Base-by-base conservation (phyloP, 1,140 invertebrate species). In the Pachyrhynchus sulphureomaculatus region DNA sequence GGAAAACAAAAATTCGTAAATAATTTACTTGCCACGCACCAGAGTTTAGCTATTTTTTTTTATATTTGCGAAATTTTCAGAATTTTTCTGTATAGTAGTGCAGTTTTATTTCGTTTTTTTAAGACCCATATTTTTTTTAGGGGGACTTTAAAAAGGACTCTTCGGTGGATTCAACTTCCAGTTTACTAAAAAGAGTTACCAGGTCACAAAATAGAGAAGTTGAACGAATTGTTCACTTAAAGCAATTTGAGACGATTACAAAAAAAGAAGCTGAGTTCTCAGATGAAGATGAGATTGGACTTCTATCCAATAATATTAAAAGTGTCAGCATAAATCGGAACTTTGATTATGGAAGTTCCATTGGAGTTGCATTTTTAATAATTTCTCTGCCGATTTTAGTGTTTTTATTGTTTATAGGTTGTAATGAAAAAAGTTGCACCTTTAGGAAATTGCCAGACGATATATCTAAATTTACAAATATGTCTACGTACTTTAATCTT, bases 221-320 rank as follows among this genome's bases (percentile, higher is more conserved):
- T 17, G 71, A 74, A 42, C 45, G 63, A 33, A 59, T 74, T 33
- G 66, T 71, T n/a, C 68, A 73, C 62, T 57, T 73, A 33, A 69
- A 69, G 58, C 64, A 68, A 37, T 65, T 69, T 54, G 63, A 72
- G 23, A 57, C 23, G 8, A 18, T 59, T 13, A 21, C 64, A 15
- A 67, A 65, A 51, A 67, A 63, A 55, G 20, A 72, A 4, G 55
- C 64, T 18, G 78, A 77, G 57, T 79, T 79, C 62, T 81, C 79
- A 6, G 79, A 79, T 15, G 76, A 75, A 15, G 79, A 80, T 45
- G 73, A 75, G 48, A 39, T 52, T 3, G 21, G 66, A 9, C 65
- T 57, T 20, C 24, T 62, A 41, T 20, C 52, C 8, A 21, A 41
- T 24, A 59, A 32, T 8, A 17, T 36, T 23, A 23, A 29, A 10